Percentiles rank a stretch among this genome's conserved stretches.
These are phyloP conservation scores for Phylloscopus collybita DNA, from an alignment of 2,797 vertebrate genomes.

Conservation along the genomic window DNA sequence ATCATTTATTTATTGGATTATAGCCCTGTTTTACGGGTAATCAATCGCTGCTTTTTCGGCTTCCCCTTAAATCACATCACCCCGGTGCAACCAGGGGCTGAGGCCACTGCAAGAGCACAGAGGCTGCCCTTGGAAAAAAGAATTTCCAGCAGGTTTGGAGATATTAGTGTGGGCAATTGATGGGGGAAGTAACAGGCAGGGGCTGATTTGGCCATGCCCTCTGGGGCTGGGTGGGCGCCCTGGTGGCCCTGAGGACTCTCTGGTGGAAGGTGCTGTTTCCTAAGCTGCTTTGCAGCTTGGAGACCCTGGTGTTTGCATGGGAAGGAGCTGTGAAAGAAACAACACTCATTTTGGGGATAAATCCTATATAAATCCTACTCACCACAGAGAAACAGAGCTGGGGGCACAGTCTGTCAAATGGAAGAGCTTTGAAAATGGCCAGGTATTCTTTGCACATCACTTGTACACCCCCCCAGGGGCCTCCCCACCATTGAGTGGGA, in stretches of 20 bases:
- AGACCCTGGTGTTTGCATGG: accelerated
- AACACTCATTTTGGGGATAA: background rate
- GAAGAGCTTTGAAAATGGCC: background rate
- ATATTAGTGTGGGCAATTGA: background rate
- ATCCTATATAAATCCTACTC: background rate
- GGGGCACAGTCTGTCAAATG: accelerated
- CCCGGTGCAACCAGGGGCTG: background rate
- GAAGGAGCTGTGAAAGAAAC: background rate
- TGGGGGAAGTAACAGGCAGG: background rate
- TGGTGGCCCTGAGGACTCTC: background rate
- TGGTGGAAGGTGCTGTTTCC: background rate
- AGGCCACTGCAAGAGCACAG: background rate
- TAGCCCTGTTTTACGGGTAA: conserved; percentile 12
- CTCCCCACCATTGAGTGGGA: background rate
- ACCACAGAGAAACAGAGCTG: accelerated
- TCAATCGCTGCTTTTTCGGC: conserved; percentile 14
- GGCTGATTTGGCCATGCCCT: accelerated
- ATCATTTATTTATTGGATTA: conserved; percentile 67
- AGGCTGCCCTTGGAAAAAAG: background rate
- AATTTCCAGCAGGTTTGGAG: background rate
- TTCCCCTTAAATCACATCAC: conserved; percentile 22
- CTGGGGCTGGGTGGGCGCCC: accelerated
- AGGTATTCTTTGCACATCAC: background rate
- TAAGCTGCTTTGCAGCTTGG: background rate
- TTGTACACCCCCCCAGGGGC: background rate